Base-by-base conservation (phyloP, 2,888 invertebrate species). In the Portevinia maculata region DNA sequence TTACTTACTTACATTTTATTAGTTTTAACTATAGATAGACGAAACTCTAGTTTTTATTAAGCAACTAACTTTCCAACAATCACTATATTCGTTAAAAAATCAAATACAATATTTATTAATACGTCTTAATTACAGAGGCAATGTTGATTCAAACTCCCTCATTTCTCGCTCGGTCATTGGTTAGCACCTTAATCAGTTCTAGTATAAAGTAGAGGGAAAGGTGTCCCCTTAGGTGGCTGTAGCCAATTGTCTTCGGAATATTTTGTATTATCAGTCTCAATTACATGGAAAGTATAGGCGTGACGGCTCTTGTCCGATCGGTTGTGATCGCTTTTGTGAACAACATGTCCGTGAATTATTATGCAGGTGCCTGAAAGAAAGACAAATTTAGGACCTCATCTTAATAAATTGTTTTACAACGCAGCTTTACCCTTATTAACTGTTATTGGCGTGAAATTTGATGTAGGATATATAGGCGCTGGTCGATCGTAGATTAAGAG, bases 201-300 rank as follows among this genome's bases (percentile, higher is more conserved):
- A 8, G 44, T 84, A 65, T 95, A 96, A 5, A 97, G 86, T 85
- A 94, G 92, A 3, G 93, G 91, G 89, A 97, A 97, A 0, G 95
- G 94, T 79, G 93, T 93, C 7, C 91, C 92, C 48, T 92, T 89
- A 0, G 95, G 93, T 65, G 94, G 94, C 89, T 96, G 97, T 0
- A 97, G 91, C 98, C 98, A 99, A 89, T 98, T 99, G 6, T 95
- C 93, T 83, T 89, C 89, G 13, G 96, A 94, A 91, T 96, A 99
- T 67, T 92, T 91, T 30, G 95, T 94, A 73, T 94, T 91, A 15
- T 94, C 91, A 84, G 93, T 94, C 89, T 99, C 99, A 70, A 96
- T 93, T 0, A 98, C 93, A 89, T 99, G 99, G 91, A 99, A 98
- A 5, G 98, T 98, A 91, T 99, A 99, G 0, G 97, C 97, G 87